Conservation (phyloP, 1,140 invertebrate genomes). For the Cherax destructor region DNA sequence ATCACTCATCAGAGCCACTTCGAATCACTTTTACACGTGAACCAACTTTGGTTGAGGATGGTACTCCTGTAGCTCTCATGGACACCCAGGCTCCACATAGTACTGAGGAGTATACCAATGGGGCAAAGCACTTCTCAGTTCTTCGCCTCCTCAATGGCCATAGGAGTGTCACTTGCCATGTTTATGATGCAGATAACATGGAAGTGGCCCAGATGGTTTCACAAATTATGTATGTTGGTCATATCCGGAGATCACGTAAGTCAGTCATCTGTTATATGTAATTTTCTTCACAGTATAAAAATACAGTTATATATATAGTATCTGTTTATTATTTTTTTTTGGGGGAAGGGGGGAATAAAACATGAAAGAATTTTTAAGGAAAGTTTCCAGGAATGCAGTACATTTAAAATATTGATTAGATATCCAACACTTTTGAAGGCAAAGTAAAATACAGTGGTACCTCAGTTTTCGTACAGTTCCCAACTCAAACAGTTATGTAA, state of each 20-base stretch:
- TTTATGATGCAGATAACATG: conserved; percentile 47
- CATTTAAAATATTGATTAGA: too few species aligned
- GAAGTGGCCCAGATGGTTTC: conserved; percentile 58
- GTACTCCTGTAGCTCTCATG: conserved; percentile 15
- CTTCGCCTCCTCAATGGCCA: conserved; percentile 48
- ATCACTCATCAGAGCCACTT: conserved; percentile 65
- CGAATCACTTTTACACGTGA: conserved; percentile 39
- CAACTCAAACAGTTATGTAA: too few species aligned
- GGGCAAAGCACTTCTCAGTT: conserved; percentile 35
- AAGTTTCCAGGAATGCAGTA: too few species aligned
- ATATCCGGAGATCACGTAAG: conserved; percentile 32
- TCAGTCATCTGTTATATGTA: not conserved
- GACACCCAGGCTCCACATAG: conserved; percentile 16
- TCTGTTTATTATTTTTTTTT: too few species aligned
- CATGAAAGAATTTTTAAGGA: too few species aligned
- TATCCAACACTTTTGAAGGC: too few species aligned
- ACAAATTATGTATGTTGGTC: conserved; percentile 47
- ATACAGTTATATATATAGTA: too few species aligned
- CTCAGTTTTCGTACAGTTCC: too few species aligned
- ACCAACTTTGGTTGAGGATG: conserved; percentile 19
- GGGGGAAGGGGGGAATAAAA: too few species aligned
- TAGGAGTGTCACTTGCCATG: conserved; percentile 48
- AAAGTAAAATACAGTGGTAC: too few species aligned
- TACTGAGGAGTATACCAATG: conserved; percentile 42
- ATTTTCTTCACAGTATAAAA: too few species aligned